Evolutionary conservation across 2,113 vertebrate genomes (phyloP), one percentile per base, ranked within the genome.

Genomic region (Labeo rohita): DNA sequence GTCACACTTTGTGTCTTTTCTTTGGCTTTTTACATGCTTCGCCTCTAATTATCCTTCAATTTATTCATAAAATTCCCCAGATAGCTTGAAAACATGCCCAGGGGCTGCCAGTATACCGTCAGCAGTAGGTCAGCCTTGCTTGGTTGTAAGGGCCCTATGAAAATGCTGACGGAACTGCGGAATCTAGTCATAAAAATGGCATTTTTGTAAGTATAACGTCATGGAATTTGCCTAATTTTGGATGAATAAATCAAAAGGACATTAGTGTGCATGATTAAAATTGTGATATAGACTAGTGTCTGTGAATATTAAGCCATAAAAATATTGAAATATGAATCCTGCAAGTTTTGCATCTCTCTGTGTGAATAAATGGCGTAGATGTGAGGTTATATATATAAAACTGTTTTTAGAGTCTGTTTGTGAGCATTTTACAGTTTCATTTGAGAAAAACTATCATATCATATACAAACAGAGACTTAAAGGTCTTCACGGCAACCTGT

Each of bases 41-140:
- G 21, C 39, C 59, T 65, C 59, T 81, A 81, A 65, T 66, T 81
- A 63, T 81, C 43, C n/a, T 49, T 81, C 65, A 21, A 81, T 49
- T 8, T 47, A 65, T 81, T 80, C 15, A 81, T 66, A 49, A 80
- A 81, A 81, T 49, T 49, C 79, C 43, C 59, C 8, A 66, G 43
- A 34, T 49, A 65, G 43, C 79, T 18, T 66, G 59, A 65, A 66
- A 81, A 65, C 21, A 81, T 81, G 79, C 50, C 75, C 15, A 54
- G 49, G 49, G 6, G 34, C 47, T 34, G 74, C n/a, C 39, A 63
- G 56, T 80, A 65, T 23, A 18, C n/a, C 49, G n/a, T 80, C 59
- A 79, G 10, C 80, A 66, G 28, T 73, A 83, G 80, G 66, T 66
- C 77, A 77, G 39, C 77, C 85, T 85, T 87, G 84, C 84, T 76